Percentiles rank a stretch among this genome's conserved stretches.
Evolutionary conservation across 2,797 vertebrate species (phyloP).

Genomic region (Bucorvus abyssinicus): DNA sequence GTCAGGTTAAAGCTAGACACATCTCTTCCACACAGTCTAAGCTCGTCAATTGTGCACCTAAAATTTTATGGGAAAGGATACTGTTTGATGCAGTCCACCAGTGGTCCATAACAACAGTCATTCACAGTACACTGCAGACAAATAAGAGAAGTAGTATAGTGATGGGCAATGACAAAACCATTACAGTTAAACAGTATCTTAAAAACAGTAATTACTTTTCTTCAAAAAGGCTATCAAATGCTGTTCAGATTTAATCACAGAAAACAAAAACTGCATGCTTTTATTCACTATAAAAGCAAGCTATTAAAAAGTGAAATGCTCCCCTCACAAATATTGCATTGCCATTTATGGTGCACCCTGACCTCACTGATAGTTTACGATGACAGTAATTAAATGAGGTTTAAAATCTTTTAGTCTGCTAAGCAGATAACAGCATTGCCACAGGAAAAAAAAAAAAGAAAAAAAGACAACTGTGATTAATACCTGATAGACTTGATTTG

Average conservation of each 20-base stretch:
- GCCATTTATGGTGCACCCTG: constrained; percentile 76
- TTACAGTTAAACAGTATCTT: constrained; percentile 61
- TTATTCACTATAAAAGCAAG: constrained; percentile 76
- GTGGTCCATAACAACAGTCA: constrained; percentile 99
- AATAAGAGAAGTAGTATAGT: constrained; percentile 64
- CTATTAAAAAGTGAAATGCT: constrained; percentile 79
- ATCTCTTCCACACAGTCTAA: constrained; percentile 87
- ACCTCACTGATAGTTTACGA: constrained; percentile 80
- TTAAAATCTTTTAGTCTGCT: constrained; percentile 78
- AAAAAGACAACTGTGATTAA: constrained; percentile 73
- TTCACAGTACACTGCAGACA: constrained; percentile 96
- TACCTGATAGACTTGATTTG: constrained; percentile 94
- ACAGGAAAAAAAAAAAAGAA: background rate
- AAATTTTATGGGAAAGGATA: constrained; percentile 98
- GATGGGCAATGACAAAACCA: constrained; percentile 36
- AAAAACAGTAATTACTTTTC: constrained; percentile 73
- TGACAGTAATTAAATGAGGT: constrained; percentile 84
- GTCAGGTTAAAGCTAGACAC: constrained; percentile 91
- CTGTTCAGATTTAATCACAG: constrained; percentile 81
- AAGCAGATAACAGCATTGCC: constrained; percentile 72
- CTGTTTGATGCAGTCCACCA: constrained; percentile 99
- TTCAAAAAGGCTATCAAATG: constrained; percentile 70
- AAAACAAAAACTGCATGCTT: constrained; percentile 78
- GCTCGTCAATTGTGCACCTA: constrained; percentile 91
- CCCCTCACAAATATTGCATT: constrained; percentile 73